Base-by-base conservation (phyloP, 2,113 vertebrate species). In the Caloenas nicobarica region DNA sequence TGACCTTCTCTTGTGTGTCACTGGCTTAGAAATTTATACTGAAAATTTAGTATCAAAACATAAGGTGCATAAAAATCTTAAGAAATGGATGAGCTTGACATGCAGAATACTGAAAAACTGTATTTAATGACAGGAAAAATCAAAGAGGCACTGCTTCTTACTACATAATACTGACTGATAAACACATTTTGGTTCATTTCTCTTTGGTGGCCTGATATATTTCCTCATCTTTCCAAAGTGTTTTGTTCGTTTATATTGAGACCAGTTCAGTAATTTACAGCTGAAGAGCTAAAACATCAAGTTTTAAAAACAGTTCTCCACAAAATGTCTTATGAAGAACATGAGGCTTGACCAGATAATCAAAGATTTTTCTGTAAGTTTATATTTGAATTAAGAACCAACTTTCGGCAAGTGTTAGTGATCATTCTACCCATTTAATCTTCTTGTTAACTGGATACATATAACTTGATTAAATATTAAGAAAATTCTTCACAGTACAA, bases 291-390 rank as follows among this genome's bases (percentile, higher is more conserved):
- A 64, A 80, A 86, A 34, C 14, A 7, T 76, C 3, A 76, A 65
- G 14, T 65, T 91, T 36, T 58, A 56, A 62, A 57, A 84, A 38
- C 7, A 61, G 11, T 78, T 31, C 38, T 86, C 54, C 0, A 5
- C 46, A 91, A 69, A 40, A 56, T 3, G 5, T 31, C 21, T 60
- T 17, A 7, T 9, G 10, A 85, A 72, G 86, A 93, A 85, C 2
- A 65, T 0, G 0, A 72, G 21, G 40, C 17, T 68, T 81, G 22
- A 57, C 7, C 22, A 64, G 17, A 57, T 57, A 16, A 81, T 36
- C 66, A 80, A 50, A 81, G 34, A 44, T 64, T 85, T 91, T 94
- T 79, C 69, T 51, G 11, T 6, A 70, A 54, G 33, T 85, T 72
- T 61, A 50, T 11, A 50, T 65, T 54, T 79, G 10, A 91, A 80